These are phyloP conservation scores for Muscidifurax raptorellus DNA, from an alignment of 1,140 invertebrate genomes.

Conservation along the genomic window DNA sequence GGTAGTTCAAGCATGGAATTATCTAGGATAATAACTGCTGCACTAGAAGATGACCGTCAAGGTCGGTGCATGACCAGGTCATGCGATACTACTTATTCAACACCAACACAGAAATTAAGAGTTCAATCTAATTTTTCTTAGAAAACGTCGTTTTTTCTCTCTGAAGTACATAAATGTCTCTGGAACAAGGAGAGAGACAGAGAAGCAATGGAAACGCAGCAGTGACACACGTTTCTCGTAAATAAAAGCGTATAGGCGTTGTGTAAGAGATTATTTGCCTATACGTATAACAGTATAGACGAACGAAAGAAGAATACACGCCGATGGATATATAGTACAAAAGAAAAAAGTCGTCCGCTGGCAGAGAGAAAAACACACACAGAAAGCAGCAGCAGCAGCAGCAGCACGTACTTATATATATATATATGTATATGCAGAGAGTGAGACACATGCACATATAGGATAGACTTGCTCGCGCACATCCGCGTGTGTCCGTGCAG, in stretches of 20 bases:
- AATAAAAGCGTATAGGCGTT: background rate
- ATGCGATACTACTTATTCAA: background rate
- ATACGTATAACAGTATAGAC: too few relatives aligned
- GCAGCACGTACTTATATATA: background rate
- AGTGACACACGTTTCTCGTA: background rate
- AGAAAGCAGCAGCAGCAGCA: background rate
- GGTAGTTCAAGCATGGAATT: background rate
- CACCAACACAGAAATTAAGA: too few relatives aligned
- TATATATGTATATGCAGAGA: background rate
- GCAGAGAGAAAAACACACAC: too few relatives aligned
- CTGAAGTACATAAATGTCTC: background rate
- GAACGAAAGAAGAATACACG: too few relatives aligned
- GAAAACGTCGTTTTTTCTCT: too few relatives aligned
- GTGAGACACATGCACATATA: background rate
- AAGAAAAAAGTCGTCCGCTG: background rate
- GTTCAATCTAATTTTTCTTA: too few relatives aligned
- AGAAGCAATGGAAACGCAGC: too few relatives aligned
- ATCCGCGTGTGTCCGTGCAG: background rate
- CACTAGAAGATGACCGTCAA: background rate
- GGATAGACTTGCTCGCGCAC: background rate
- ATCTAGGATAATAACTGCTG: background rate
- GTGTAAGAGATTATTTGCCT: slow-evolving; percentile 6
- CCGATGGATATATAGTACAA: background rate
- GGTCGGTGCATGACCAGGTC: background rate
- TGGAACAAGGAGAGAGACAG: background rate